Evolutionary conservation across 2,888 invertebrate species (phyloP).

Genomic region (Phania funesta): DNA sequence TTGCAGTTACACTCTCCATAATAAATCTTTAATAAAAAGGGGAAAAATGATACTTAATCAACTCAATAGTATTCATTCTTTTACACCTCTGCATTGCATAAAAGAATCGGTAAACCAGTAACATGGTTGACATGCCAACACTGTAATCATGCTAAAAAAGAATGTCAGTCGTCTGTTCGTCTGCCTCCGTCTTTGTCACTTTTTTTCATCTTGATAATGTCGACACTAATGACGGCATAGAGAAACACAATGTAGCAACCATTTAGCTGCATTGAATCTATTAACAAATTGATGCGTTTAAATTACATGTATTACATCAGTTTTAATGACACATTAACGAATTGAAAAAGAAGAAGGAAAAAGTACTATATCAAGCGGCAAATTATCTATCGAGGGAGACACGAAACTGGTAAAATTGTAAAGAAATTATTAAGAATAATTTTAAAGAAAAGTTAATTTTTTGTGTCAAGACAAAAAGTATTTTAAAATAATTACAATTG

Average conservation of each 20-base stretch:
- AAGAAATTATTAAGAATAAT: too few species aligned
- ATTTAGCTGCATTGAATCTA: conserved; percentile 41
- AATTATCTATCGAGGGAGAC: too few species aligned
- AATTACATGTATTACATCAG: conserved; percentile 46
- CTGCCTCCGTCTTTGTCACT: conserved; percentile 21
- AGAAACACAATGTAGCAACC: conserved; percentile 35
- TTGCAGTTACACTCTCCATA: too few species aligned
- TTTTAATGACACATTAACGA: conserved; percentile 42
- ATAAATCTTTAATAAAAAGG: too few species aligned
- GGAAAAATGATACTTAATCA: not conserved
- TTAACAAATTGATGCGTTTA: conserved; percentile 55
- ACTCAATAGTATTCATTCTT: not conserved
- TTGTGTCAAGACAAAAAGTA: too few species aligned
- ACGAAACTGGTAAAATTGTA: too few species aligned
- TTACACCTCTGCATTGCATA: not conserved
- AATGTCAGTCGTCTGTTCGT: conserved; percentile 30
- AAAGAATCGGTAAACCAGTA: not conserved
- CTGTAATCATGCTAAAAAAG: conserved; percentile 23
- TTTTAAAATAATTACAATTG: too few species aligned
- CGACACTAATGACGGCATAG: conserved; percentile 26
- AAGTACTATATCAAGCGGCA: too few species aligned
- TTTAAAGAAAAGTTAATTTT: too few species aligned
- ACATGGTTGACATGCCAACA: conserved; percentile 40
- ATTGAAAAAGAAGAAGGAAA: not conserved
- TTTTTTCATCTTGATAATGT: conserved; percentile 46